Evolutionary conservation across 2,888 invertebrate species (phyloP).

Genomic region (Clanis bilineata): DNA sequence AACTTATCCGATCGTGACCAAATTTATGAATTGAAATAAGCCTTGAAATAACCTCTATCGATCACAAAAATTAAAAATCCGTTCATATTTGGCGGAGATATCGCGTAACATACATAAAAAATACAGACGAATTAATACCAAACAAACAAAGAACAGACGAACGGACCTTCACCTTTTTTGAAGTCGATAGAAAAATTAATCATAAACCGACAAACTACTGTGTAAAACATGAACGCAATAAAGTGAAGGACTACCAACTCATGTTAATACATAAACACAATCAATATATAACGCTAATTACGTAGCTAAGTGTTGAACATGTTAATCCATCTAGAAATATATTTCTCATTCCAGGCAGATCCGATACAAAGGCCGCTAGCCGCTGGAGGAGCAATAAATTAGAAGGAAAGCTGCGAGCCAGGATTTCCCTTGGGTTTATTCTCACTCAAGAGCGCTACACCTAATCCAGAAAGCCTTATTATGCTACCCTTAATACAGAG

Average conservation of each 20-base stretch:
- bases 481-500: constrained; percentile 80
- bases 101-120: too few species aligned
- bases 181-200: constrained; percentile 10
- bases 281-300: constrained; percentile 53
- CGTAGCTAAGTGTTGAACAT: constrained; percentile 64
- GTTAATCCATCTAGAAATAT: constrained; percentile 78
- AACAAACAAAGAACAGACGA: too few species aligned
- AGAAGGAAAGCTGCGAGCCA: constrained; percentile 78
- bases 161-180: too few species aligned
- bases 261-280: not conserved
- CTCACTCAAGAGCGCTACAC: constrained; percentile 80
- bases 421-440: constrained; percentile 82
- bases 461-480: constrained; percentile 83
- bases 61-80: too few species aligned
- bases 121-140: too few species aligned
- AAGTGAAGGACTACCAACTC: not conserved
- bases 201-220: not conserved
- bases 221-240: constrained; percentile 7
- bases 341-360: constrained; percentile 74
- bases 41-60: too few species aligned
- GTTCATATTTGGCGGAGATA: too few species aligned
- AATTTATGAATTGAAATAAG: too few species aligned
- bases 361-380: constrained; percentile 79
- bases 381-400: constrained; percentile 79
- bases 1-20: too few species aligned